Evolutionary conservation across 2,888 invertebrate genomes (phyloP).

Genomic region (Xestia ashworthii): DNA sequence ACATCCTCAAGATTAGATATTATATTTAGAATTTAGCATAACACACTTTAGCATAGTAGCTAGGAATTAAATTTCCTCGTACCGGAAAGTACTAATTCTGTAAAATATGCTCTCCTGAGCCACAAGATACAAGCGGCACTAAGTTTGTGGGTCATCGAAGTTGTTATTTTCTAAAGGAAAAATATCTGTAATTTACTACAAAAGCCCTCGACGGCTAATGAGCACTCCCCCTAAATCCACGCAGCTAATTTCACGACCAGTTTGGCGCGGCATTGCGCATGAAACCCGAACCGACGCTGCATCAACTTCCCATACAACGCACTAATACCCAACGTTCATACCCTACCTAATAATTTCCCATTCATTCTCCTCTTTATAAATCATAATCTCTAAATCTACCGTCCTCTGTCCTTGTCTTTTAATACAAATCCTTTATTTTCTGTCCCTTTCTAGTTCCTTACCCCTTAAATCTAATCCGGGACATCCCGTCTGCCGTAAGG

Average conservation of each 20-base stretch:
- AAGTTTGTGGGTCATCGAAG: background rate
- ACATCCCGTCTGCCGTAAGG: conserved; percentile 86
- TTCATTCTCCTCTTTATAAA: conserved; percentile 90
- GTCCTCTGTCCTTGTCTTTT: conserved; percentile 80
- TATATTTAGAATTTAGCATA: conserved; percentile 16
- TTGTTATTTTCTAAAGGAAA: background rate
- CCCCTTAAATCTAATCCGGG: conserved; percentile 90
- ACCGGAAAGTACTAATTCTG: background rate
- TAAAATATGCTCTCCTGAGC: background rate
- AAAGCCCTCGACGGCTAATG: conserved; percentile 49
- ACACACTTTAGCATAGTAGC: background rate
- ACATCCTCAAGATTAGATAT: conserved; percentile 30
- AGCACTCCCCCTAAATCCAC: conserved; percentile 65
- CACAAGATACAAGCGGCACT: background rate
- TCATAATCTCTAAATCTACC: conserved; percentile 90
- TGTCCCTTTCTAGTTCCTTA: conserved; percentile 86
- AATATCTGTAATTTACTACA: background rate
- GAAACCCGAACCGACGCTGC: conserved; percentile 70
- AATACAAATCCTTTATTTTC: conserved; percentile 70
- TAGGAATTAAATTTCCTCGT: background rate
- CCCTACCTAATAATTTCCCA: conserved; percentile 89
- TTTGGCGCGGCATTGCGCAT: conserved; percentile 67
- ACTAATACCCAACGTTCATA: conserved; percentile 81
- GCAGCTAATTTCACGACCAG: conserved; percentile 75
- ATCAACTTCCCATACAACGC: conserved; percentile 73